phyloP scores from a whole-genome alignment of 1,140 invertebrate genomes.

The Papilio xuthus region DNA sequence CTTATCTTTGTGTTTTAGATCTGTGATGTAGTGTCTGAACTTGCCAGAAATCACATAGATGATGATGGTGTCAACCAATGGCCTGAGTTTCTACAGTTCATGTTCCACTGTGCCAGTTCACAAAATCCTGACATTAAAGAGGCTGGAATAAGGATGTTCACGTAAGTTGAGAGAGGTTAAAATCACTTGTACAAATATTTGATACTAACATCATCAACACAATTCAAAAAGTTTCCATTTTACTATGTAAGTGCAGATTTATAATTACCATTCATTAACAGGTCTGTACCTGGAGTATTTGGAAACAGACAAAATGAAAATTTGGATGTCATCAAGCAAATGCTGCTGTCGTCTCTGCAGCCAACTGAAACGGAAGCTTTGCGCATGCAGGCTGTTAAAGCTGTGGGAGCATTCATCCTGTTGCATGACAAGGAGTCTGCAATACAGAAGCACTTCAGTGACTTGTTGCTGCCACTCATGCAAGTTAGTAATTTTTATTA shows the following conservation, averaged over 20 bases:
- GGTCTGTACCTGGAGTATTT: slow-evolving; percentile 97
- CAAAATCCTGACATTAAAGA: slow-evolving; percentile 93
- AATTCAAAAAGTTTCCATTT: background rate
- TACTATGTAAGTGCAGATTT: background rate
- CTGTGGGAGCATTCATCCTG: slow-evolving; percentile 94
- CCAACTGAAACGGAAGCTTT: slow-evolving; percentile 87
- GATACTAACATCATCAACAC: background rate
- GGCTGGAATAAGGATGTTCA: slow-evolving; percentile 96
- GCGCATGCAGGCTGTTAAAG: slow-evolving; percentile 90
- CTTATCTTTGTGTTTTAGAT: slow-evolving; percentile 64
- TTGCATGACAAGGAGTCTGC: slow-evolving; percentile 94
- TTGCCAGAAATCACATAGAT: slow-evolving; percentile 97
- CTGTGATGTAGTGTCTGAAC: slow-evolving; percentile 96
- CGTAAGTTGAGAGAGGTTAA: slow-evolving; percentile 83
- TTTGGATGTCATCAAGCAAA: slow-evolving; percentile 96
- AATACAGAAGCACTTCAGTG: slow-evolving; percentile 93
- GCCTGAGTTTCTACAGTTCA: slow-evolving; percentile 98
- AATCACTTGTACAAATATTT: background rate
- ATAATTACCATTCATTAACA: slow-evolving; percentile 60
- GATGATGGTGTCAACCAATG: slow-evolving; percentile 98
- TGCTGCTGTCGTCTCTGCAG: slow-evolving; percentile 92
- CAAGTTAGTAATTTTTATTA: slow-evolving; percentile 77
- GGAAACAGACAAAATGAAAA: slow-evolving; percentile 97
- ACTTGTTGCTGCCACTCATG: slow-evolving; percentile 90
- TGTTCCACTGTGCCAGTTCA: slow-evolving; percentile 96